Base-by-base conservation (phyloP, 2,113 vertebrate genomes). In the Solea senegalensis region DNA sequence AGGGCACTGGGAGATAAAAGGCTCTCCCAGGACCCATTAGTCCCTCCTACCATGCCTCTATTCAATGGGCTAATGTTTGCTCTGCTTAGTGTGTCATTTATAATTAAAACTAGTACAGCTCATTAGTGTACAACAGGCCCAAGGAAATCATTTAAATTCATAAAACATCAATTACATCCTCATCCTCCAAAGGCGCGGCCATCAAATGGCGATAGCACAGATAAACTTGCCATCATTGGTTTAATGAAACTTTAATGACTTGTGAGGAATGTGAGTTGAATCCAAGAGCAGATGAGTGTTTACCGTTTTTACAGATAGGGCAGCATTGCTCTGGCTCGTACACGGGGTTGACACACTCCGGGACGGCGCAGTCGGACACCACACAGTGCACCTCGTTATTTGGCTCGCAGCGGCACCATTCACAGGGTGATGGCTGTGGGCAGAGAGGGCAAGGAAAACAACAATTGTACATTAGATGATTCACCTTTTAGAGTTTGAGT, bases 281-380 rank as follows among this genome's bases (percentile, higher is more conserved):
- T 84, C 39, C 65, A 62, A 48, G 81, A 8, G 59, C 45, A 69
- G 71, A 57, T 11, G 60, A 69, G 55, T 85, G 88, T 96, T 97
- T 96, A 99, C 98, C 98, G 88, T 99, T 98, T 95, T 99, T 99
- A 96, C 98, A 99, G 95, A 99, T 96, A 82, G 98, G 98, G 91
- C 97, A 99, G 95, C 98, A 99, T 88, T 98, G 97, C 80, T 98
- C 96, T 76, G 98, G 97, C 90, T 99, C 98, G 84, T 99, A 99
- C 91, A 99, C 96, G 13, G 98, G 98, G 94, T 99, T 99, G 94
- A 99, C 98, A 86, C 98, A 99, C 90, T 99, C 98, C 8, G 98
- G 98, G 82, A 98, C 95, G 52, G 98, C 97, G 81, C 98, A 99
- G 95, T 99, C 98, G 72, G 97, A 96, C 93, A 99, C 98, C 95